phyloP scores from a whole-genome alignment of 1,140 invertebrate species.

The Drosophila ogumai region DNA sequence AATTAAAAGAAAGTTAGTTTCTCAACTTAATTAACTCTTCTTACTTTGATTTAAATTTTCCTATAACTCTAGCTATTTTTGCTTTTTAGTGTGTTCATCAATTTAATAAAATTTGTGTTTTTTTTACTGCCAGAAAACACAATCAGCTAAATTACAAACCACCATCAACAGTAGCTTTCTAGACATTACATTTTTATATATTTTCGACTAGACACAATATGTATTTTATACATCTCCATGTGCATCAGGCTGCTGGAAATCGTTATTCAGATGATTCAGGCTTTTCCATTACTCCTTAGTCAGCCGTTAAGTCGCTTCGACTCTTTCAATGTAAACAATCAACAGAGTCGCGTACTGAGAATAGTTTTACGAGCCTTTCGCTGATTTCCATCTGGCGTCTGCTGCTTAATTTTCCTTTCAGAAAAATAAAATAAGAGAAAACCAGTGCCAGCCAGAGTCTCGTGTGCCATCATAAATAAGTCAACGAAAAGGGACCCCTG shows the following conservation, averaged over 20 bases:
- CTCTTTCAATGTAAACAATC: slow-evolving; percentile 45
- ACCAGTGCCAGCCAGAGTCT: slow-evolving; percentile 6
- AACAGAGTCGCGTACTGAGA: slow-evolving; percentile 35
- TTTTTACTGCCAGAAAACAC: background rate
- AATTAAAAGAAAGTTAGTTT: background rate
- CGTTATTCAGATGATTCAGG: slow-evolving; percentile 42
- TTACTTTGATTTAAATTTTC: too few species aligned
- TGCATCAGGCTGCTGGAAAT: background rate
- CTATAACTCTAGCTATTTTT: too few species aligned
- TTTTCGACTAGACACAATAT: slow-evolving; percentile 10
- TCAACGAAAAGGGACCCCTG: slow-evolving; percentile 42
- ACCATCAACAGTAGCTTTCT: too few species aligned
- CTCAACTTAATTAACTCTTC: too few species aligned
- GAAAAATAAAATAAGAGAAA: slow-evolving; percentile 6
- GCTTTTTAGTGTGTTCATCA: background rate
- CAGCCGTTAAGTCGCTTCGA: slow-evolving; percentile 36
- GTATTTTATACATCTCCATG: background rate
- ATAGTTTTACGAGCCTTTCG: slow-evolving; percentile 52
- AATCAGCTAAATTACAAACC: background rate
- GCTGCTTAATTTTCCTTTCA: slow-evolving; percentile 21
- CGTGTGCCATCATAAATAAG: slow-evolving; percentile 72
- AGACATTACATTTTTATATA: background rate
- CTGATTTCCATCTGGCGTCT: slow-evolving; percentile 52
- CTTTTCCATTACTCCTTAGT: slow-evolving; percentile 34
- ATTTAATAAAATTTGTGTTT: background rate